Conservation (phyloP, 2,113 vertebrate species). For the Trogon melanurus region DNA sequence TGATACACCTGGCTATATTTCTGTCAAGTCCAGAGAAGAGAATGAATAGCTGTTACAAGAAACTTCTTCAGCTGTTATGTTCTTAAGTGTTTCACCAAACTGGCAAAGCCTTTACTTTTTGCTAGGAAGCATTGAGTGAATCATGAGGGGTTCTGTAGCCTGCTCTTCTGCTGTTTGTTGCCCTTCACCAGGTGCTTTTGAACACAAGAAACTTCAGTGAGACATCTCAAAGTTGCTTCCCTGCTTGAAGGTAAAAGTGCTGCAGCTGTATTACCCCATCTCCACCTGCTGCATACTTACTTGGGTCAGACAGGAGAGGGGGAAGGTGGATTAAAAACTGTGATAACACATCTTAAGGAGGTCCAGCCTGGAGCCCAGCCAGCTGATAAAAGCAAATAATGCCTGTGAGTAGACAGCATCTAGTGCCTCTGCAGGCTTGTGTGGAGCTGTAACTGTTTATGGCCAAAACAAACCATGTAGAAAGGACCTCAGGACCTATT, state of each 20-base stretch:
- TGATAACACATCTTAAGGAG: background rate
- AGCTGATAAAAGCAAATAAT: background rate
- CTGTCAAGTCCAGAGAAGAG: background rate
- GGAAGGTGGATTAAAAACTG: background rate
- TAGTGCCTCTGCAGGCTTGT: background rate
- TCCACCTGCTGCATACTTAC: background rate
- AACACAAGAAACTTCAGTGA: background rate
- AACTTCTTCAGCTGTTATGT: background rate
- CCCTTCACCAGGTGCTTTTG: background rate
- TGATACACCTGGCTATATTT: background rate
- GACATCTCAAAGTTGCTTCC: background rate
- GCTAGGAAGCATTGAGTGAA: background rate
- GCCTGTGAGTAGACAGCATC: fast-evolving
- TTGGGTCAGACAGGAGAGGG: background rate
- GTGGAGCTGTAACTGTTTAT: background rate
- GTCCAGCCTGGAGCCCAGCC: background rate
- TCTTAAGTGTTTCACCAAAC: background rate
- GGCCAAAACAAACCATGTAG: background rate
- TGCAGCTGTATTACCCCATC: background rate
- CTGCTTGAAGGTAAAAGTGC: background rate
- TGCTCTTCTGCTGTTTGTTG: background rate
- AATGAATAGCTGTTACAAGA: background rate
- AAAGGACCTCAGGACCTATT: background rate
- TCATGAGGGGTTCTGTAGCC: too few species aligned
- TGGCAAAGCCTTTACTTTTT: background rate